phyloP scores from a whole-genome alignment of 2,797 vertebrate genomes.

The Oceanodroma leucorhoa region DNA sequence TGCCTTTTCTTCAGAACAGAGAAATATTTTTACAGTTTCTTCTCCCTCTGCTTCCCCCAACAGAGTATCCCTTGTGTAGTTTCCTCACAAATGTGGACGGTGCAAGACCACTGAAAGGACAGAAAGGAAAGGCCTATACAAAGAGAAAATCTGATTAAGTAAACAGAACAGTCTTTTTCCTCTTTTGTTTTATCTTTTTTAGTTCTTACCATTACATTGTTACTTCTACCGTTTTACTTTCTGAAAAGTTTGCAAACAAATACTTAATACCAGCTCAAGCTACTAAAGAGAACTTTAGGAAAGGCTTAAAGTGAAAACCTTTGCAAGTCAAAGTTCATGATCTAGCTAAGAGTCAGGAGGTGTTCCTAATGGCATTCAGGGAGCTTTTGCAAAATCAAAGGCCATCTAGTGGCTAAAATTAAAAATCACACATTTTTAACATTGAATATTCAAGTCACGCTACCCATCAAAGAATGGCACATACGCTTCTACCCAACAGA shows the following conservation, averaged over 20 bases:
- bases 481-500: not conserved
- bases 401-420: constrained; percentile 67
- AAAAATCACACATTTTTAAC: not conserved
- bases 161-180: not conserved
- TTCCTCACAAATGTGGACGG: not conserved
- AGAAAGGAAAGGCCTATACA: not conserved
- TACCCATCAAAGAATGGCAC: not conserved
- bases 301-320: not conserved
- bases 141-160: not conserved
- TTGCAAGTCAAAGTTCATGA: not conserved
- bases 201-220: not conserved
- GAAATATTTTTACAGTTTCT: not conserved
- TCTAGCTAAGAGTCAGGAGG: not conserved
- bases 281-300: not conserved
- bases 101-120: not conserved
- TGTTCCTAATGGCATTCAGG: not conserved
- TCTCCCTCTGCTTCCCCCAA: not conserved
- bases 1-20: not conserved
- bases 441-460: not conserved
- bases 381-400: constrained; percentile 34
- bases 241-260: not conserved
- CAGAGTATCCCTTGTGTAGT: not conserved
- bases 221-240: not conserved
- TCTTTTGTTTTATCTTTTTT: not conserved
- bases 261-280: not conserved